Evolutionary conservation across 1,140 invertebrate genomes (phyloP).

Genomic region (Brachionus koreanus): DNA sequence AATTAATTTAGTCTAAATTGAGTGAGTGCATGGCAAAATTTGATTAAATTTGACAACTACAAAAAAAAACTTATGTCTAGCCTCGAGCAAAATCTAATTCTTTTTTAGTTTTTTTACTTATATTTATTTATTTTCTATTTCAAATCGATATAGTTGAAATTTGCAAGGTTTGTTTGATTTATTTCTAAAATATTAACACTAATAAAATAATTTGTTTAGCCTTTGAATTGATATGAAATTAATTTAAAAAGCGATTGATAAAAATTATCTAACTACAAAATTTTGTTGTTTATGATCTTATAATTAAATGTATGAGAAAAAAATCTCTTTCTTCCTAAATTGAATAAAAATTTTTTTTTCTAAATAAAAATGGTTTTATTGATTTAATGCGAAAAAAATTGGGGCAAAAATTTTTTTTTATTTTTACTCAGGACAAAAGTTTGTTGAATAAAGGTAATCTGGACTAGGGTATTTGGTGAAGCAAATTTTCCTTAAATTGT

Average conservation of each 20-base stretch:
- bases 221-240: neutral
- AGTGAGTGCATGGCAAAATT: neutral
- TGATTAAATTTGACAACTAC: constrained; percentile 9
- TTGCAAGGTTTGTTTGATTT: neutral
- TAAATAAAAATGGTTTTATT: too few relatives aligned
- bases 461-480: neutral
- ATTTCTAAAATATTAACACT: neutral
- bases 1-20: neutral
- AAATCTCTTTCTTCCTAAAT: too few relatives aligned
- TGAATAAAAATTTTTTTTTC: too few relatives aligned
- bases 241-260: neutral
- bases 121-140: neutral
- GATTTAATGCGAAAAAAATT: too few relatives aligned
- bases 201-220: constrained; percentile 5
- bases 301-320: neutral
- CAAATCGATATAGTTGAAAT: neutral
- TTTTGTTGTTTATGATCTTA: neutral
- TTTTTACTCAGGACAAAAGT: neutral
- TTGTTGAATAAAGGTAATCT: neutral
- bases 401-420: too few relatives aligned
- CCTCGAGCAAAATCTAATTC: neutral
- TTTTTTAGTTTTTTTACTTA: neutral
- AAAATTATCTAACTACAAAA: neutral
- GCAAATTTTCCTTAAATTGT: neutral
- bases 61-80: neutral